Evolutionary conservation across 1,140 invertebrate genomes (phyloP).

Genomic region (Hormaphis cornu): DNA sequence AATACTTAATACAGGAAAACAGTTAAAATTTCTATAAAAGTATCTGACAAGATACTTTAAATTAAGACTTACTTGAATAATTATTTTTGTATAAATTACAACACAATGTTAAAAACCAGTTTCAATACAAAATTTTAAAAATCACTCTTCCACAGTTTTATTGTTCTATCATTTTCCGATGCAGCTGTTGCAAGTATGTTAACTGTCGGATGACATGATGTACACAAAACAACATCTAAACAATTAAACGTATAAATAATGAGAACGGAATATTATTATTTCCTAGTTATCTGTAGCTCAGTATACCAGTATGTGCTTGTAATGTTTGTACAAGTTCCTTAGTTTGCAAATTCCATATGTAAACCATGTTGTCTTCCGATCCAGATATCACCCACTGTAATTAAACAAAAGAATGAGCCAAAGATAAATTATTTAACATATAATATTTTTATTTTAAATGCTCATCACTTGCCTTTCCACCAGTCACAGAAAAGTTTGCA

Average conservation of each 20-base stretch:
- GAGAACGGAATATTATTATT: too few species aligned
- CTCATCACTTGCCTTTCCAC: slow-evolving; percentile 72
- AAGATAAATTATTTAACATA: slow-evolving; percentile 33
- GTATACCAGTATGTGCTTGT: slow-evolving; percentile 53
- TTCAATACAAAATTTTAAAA: slow-evolving; percentile 55
- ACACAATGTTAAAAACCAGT: too few species aligned
- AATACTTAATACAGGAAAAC: too few species aligned
- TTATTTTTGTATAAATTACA: too few species aligned
- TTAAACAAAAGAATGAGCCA: too few species aligned
- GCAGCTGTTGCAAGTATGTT: slow-evolving; percentile 99
- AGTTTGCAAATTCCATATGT: slow-evolving; percentile 99
- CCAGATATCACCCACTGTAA: slow-evolving; percentile 98
- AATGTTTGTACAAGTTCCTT: slow-evolving; percentile 99
- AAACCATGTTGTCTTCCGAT: slow-evolving; percentile 98
- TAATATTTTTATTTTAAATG: slow-evolving; percentile 4
- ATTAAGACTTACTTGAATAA: too few species aligned
- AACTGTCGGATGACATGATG: slow-evolving; percentile 95
- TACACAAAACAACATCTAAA: slow-evolving; percentile 92
- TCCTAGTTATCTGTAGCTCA: too few species aligned
- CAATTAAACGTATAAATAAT: too few species aligned
- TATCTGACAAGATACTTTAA: too few species aligned
- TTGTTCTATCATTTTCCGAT: slow-evolving; percentile 96
- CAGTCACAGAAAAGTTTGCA: slow-evolving; percentile 99
- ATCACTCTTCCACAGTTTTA: slow-evolving; percentile 98
- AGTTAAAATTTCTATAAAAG: too few species aligned